Conservation (phyloP, 1,140 invertebrate species). For the Bathynomus jamesi region DNA sequence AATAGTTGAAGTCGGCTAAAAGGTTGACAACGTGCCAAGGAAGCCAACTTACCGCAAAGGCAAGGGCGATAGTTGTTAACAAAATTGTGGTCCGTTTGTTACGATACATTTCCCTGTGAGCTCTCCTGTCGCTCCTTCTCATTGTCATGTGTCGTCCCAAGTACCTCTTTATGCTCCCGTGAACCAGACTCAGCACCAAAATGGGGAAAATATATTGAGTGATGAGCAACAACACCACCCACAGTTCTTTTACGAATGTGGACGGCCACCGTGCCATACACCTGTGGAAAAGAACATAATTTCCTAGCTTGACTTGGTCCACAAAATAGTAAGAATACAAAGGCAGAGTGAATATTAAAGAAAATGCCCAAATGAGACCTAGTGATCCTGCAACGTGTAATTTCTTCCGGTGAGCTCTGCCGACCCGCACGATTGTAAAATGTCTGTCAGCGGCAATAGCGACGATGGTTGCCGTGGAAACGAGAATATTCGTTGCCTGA, state of each 20-base stretch:
- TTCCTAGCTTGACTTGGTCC: conserved; percentile 41
- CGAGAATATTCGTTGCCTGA: conserved; percentile 54
- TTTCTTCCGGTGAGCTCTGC: conserved; percentile 22
- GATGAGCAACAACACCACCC: conserved; percentile 48
- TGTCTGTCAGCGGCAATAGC: conserved; percentile 55
- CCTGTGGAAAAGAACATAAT: conserved; percentile 41
- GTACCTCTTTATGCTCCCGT: conserved; percentile 48
- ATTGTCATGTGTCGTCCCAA: conserved; percentile 40
- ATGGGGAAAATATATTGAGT: conserved; percentile 52
- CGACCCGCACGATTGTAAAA: conserved; percentile 48
- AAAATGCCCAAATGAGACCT: conserved; percentile 46
- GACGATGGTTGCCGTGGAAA: conserved; percentile 54
- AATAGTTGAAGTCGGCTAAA: conserved; percentile 38
- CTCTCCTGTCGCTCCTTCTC: conserved; percentile 38
- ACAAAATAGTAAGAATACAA: conserved; percentile 48
- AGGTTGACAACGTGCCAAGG: conserved; percentile 52
- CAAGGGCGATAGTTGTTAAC: conserved; percentile 45
- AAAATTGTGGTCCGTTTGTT: conserved; percentile 50
- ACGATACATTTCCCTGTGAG: conserved; percentile 45
- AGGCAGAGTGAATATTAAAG: conserved; percentile 43
- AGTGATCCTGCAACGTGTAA: conserved; percentile 30
- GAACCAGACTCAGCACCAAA: conserved; percentile 48
- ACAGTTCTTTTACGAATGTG: conserved; percentile 44
- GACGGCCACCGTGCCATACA: conserved; percentile 47
- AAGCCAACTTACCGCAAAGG: conserved; percentile 50